These are phyloP conservation scores for Ormyrus labotus DNA, from an alignment of 2,888 invertebrate genomes.

Conservation along the genomic window DNA sequence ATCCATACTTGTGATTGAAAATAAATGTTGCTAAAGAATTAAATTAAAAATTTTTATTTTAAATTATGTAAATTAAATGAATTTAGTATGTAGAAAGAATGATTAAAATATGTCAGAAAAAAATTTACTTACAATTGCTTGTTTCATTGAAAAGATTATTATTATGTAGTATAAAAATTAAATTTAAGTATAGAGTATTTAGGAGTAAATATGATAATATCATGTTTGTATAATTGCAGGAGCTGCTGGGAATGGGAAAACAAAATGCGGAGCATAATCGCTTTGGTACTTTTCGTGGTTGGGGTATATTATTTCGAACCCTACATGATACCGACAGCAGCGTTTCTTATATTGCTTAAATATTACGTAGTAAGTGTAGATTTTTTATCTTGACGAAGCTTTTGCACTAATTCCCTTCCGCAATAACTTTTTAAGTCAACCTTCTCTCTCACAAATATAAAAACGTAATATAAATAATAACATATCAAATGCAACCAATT, in stretches of 20 bases:
- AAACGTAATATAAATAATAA: not conserved
- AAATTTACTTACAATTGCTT: too few species aligned
- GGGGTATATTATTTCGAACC: conserved; percentile 96
- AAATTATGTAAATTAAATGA: too few species aligned
- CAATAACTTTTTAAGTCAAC: conserved; percentile 10
- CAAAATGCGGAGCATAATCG: conserved; percentile 87
- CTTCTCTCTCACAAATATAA: conserved; percentile 40
- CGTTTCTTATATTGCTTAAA: conserved; percentile 88
- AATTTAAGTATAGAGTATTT: too few species aligned
- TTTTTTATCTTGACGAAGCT: conserved; percentile 10
- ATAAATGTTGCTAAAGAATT: too few species aligned
- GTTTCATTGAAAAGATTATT: too few species aligned
- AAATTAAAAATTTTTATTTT: too few species aligned
- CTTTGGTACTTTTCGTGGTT: conserved; percentile 90
- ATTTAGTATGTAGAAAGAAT: too few species aligned
- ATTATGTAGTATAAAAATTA: too few species aligned
- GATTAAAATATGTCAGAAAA: too few species aligned
- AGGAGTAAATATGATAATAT: not conserved
- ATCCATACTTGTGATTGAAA: too few species aligned
- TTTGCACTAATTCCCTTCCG: conserved; percentile 11
- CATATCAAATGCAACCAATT: too few species aligned
- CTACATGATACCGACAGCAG: conserved; percentile 92
- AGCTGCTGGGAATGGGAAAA: conserved; percentile 99
- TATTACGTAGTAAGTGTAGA: conserved; percentile 80
- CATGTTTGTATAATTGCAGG: conserved; percentile 76